phyloP scores from a whole-genome alignment of 2,113 vertebrate species.

The Nothocercus julius region DNA sequence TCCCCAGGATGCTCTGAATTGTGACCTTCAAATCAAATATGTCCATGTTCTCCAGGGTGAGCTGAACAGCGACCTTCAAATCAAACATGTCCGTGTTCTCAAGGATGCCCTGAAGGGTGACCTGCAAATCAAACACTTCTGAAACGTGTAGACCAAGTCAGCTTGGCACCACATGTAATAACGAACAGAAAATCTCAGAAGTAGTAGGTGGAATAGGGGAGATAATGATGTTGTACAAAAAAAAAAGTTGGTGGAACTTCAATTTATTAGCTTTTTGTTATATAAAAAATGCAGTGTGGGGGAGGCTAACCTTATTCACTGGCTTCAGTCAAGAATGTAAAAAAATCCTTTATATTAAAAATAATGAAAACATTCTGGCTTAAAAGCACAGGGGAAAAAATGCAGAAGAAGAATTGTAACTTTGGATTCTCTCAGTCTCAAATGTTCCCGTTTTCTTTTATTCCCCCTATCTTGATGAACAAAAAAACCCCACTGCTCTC shows the following conservation, averaged over 20 bases:
- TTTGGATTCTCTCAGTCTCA: neutral
- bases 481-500: neutral
- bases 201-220: neutral
- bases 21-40: neutral
- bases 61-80: neutral
- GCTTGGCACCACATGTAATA: neutral
- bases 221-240: neutral
- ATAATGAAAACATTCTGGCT: constrained; percentile 36
- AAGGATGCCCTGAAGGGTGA: neutral
- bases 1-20: neutral
- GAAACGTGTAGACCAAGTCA: neutral
- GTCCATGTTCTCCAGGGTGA: neutral
- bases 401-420: neutral
- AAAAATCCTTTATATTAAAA: constrained; percentile 34
- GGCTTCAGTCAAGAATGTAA: neutral
- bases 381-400: constrained; percentile 11
- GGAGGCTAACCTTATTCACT: neutral
- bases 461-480: neutral
- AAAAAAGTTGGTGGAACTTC: neutral
- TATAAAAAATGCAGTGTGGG: neutral
- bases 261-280: neutral
- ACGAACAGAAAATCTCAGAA: neutral
- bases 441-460: neutral
- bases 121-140: neutral
- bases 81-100: neutral